Evolutionary conservation across 2,888 invertebrate genomes (phyloP).

Genomic region (Oasisia sp.): DNA sequence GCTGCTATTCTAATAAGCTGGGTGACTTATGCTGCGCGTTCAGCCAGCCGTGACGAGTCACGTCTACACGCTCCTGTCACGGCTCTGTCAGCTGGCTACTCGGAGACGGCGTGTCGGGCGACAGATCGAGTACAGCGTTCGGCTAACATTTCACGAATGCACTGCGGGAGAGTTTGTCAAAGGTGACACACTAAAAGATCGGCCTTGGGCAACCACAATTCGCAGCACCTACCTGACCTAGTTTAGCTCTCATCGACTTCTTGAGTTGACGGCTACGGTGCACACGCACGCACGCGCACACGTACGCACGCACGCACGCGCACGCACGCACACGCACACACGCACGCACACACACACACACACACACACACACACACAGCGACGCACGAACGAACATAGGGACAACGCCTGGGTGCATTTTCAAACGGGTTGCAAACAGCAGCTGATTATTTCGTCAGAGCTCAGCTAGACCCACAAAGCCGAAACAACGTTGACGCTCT

Average conservation of each 20-base stretch:
- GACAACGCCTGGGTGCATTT: not conserved
- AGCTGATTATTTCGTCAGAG: not conserved
- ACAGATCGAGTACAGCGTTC: not conserved
- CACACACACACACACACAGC: too few species aligned
- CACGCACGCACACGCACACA: too few species aligned
- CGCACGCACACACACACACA: too few species aligned
- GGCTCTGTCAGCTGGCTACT: not conserved
- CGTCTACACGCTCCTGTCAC: not conserved
- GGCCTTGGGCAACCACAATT: not conserved
- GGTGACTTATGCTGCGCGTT: not conserved
- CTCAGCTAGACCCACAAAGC: not conserved
- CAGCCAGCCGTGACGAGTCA: not conserved
- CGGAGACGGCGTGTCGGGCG: not conserved
- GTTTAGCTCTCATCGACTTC: not conserved
- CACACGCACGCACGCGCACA: not conserved
- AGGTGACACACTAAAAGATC: not conserved
- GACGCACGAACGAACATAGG: not conserved
- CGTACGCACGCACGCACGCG: too few species aligned
- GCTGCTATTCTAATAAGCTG: not conserved
- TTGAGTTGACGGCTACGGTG: not conserved
- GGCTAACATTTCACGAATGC: not conserved
- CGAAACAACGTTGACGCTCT: too few species aligned
- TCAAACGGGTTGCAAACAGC: not conserved
- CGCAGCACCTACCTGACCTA: not conserved
- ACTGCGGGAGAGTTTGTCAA: not conserved